These are phyloP conservation scores for Gephyroberyx darwinii DNA, from an alignment of 2,797 vertebrate genomes.

Conservation along the genomic window DNA sequence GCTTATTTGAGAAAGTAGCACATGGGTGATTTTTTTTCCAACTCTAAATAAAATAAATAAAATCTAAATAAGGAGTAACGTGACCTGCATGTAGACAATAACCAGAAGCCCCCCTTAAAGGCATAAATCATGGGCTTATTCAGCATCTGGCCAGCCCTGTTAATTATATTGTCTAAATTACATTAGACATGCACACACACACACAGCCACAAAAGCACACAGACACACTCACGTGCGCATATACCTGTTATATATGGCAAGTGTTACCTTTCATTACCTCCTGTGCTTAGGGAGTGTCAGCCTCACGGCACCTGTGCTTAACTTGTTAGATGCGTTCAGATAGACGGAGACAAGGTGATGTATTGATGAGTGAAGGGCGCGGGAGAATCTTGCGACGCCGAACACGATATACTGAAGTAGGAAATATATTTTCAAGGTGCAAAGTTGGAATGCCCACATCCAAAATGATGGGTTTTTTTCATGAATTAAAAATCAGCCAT, in stretches of 20 bases:
- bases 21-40: neutral
- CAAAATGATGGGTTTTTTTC: too few relatives aligned
- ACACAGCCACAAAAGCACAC: conserved; percentile 31
- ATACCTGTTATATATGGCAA: conserved; percentile 55
- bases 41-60: conserved; percentile 31
- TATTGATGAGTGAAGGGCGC: conserved; percentile 48
- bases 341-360: conserved; percentile 32
- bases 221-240: conserved; percentile 31
- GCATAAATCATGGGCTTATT: conserved; percentile 45
- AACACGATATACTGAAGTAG: conserved; percentile 35
- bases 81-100: conserved; percentile 3
- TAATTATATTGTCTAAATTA: conserved; percentile 62
- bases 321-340: conserved; percentile 48
- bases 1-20: too few relatives aligned
- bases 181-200: conserved; percentile 51
- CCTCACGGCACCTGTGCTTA: conserved; percentile 51
- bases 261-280: conserved; percentile 60
- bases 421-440: too few relatives aligned
- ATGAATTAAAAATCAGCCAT: too few relatives aligned
- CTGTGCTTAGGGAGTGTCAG: conserved; percentile 47
- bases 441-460: too few relatives aligned
- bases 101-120: conserved; percentile 32
- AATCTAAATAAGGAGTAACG: too few relatives aligned
- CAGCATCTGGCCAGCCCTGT: conserved; percentile 36
- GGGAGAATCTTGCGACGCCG: conserved; percentile 26